A percentile compares a stretch with the other conserved stretches of the same genome.
Conservation (phyloP, 2,113 vertebrate genomes). For the Sialia sialis region DNA sequence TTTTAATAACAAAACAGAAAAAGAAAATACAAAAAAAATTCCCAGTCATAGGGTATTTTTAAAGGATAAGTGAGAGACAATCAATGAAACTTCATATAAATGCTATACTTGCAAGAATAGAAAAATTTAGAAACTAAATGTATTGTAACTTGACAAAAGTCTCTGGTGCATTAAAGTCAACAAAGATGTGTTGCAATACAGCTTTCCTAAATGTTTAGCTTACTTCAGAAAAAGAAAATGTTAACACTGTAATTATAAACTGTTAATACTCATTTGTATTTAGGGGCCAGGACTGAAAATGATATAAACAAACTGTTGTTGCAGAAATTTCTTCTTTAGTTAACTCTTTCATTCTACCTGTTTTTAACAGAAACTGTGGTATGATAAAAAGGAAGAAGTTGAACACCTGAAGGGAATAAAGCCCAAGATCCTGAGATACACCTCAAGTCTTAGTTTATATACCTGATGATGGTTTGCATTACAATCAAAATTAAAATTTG, state of each 20-base stretch:
- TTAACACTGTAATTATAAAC: constrained; percentile 75
- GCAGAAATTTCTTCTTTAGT: constrained; percentile 57
- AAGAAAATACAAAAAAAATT: background rate
- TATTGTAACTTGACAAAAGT: constrained; percentile 18
- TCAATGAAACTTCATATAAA: background rate
- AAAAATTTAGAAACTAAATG: background rate
- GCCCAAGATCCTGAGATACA: background rate
- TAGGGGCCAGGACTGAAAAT: constrained; percentile 68
- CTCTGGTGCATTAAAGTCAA: constrained; percentile 45
- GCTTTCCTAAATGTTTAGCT: constrained; percentile 71
- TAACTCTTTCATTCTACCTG: constrained; percentile 56
- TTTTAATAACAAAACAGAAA: background rate
- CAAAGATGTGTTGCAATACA: constrained; percentile 66
- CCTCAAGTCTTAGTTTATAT: background rate
- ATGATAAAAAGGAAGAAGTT: background rate
- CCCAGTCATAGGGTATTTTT: background rate
- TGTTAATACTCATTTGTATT: constrained; percentile 70
- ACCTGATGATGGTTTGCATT: background rate
- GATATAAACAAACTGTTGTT: constrained; percentile 73
- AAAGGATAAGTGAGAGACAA: background rate
- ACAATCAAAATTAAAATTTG: background rate
- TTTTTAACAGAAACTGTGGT: background rate
- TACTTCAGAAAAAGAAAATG: constrained; percentile 71
- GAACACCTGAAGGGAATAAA: background rate
- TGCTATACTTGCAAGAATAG: background rate